phyloP scores from a whole-genome alignment of 2,888 invertebrate species.

The Deladenus siricidicola region DNA sequence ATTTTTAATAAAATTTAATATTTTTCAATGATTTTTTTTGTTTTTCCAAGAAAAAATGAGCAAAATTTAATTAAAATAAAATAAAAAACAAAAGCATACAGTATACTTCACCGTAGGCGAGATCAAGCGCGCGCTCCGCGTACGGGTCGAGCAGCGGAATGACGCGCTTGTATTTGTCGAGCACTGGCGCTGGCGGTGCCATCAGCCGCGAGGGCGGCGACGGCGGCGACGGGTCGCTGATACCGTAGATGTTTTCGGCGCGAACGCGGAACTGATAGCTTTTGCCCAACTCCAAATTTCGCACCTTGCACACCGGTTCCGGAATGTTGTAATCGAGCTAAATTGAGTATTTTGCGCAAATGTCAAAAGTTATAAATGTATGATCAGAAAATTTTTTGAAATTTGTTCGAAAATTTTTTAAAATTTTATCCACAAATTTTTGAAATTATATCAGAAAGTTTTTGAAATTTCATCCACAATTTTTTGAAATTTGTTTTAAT shows the following conservation, averaged over 20 bases:
- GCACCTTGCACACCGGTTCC: slow-evolving; percentile 79
- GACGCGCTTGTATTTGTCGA: slow-evolving; percentile 51
- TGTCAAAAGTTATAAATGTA: background rate
- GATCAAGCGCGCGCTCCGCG: slow-evolving; percentile 46
- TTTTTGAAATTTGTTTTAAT: background rate
- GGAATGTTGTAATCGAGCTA: slow-evolving; percentile 61
- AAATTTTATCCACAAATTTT: background rate
- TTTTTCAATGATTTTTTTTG: too few relatives aligned
- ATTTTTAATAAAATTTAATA: too few relatives aligned
- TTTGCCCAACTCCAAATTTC: slow-evolving; percentile 79
- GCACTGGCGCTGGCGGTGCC: slow-evolving; percentile 53
- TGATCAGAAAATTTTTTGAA: too few relatives aligned
- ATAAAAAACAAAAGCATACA: slow-evolving; percentile 12
- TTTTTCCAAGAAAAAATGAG: too few relatives aligned
- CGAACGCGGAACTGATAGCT: slow-evolving; percentile 91
- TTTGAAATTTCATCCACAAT: background rate
- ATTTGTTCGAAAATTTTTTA: background rate
- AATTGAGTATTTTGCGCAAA: slow-evolving; percentile 3
- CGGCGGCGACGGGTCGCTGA: slow-evolving; percentile 89
- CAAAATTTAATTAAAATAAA: background rate
- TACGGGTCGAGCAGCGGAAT: slow-evolving; percentile 53
- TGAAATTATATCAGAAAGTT: background rate
- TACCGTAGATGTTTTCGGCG: slow-evolving; percentile 90
- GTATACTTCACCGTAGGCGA: slow-evolving; percentile 51
- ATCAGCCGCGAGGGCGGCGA: slow-evolving; percentile 57